Base-by-base conservation (phyloP, 2,113 vertebrate genomes). In the Neotragus moschatus region DNA sequence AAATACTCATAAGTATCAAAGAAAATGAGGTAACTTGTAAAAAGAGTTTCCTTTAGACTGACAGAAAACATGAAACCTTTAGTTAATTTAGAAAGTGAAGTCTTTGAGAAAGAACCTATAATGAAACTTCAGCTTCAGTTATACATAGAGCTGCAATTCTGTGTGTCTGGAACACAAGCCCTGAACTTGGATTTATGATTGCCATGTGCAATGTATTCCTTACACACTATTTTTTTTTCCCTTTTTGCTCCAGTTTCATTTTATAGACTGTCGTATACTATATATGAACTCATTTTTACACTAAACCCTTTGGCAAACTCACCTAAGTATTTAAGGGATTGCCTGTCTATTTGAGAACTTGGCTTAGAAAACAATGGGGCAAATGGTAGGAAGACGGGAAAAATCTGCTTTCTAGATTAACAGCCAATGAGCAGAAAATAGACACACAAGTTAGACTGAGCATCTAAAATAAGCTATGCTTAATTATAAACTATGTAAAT, bases 261-360 rank as follows among this genome's bases (percentile, higher is more conserved):
- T 97, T 97, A 98, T 56, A 45, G 88, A 86, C 80, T 66, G 95
- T 53, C 49, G 70, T 97, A 92, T 96, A 36, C 77, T 96, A 91
- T n/a, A 81, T 73, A 56, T 88, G 45, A 91, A 97, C 16, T 90
- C 77, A 94, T 60, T 82, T 98, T 95, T 96, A 88, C 36, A 90
- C 96, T 94, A 93, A 96, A 95, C 66, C n/a, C 25, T 92, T 98
- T 98, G 91, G 96, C 77, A 97, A 96, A 96, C 97, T 80, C 84
- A 16, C 39, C 61, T 95, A 63, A 61, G 51, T 97, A 80, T 96
- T 97, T 97, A 63, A 90, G 79, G 91, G n/a, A 97, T 98, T 97
- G 96, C 93, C 60, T 96, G 92, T 97, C 94, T 97, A 97, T 98
- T 98, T 98, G 90, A 94, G 97, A 98, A 97, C 55, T 97, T 97